Conservation (phyloP, 2,888 invertebrate species). For the Didymodactylos carnosus region DNA sequence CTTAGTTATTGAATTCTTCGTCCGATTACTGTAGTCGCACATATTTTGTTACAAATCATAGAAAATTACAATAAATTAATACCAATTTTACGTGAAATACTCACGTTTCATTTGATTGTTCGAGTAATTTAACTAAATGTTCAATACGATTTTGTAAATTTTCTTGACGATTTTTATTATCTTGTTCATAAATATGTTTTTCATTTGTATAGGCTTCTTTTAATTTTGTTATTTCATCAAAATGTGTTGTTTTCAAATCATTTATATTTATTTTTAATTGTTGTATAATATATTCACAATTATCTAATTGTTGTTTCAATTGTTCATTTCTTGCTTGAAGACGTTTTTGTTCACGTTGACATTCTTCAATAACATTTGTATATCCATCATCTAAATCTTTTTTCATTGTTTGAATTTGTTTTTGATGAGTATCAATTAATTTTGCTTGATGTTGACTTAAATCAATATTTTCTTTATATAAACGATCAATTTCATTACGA, state of each 20-base stretch:
- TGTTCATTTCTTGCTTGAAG: background rate
- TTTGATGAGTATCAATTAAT: background rate
- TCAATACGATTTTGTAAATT: background rate
- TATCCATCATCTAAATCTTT: background rate
- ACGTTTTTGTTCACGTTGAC: background rate
- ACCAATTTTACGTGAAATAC: background rate
- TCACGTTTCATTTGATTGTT: background rate
- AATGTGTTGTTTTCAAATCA: background rate
- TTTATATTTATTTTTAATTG: background rate
- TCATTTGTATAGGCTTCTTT: background rate
- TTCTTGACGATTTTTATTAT: background rate
- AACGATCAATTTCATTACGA: background rate
- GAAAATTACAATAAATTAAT: background rate
- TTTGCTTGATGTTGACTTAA: background rate
- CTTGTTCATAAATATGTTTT: background rate
- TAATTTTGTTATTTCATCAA: background rate
- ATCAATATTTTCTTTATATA: background rate
- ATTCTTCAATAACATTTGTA: background rate
- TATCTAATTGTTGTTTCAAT: background rate
- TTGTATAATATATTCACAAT: background rate
- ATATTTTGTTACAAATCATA: background rate
- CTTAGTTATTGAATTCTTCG: background rate
- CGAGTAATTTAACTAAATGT: background rate
- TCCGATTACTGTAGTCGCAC: background rate
- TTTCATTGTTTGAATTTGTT: conserved; percentile 1